Percentiles rank a stretch among this genome's conserved stretches.
These are phyloP conservation scores for Pteria penguin DNA, from an alignment of 2,888 invertebrate genomes.

Conservation along the genomic window DNA sequence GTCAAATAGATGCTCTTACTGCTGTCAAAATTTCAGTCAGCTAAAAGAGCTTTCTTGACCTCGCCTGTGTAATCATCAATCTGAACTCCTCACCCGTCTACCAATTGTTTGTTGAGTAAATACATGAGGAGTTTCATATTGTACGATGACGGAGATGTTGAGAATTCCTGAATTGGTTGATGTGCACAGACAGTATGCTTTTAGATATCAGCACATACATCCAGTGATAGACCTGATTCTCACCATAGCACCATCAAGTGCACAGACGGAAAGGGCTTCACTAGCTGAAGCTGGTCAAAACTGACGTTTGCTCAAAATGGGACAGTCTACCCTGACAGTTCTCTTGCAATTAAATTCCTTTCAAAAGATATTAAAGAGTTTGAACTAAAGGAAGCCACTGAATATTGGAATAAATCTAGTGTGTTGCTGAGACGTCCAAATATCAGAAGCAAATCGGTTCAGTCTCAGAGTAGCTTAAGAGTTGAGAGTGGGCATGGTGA, in stretches of 20 bases:
- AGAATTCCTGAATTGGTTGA: not conserved
- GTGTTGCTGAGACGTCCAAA: not conserved
- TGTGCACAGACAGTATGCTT: not conserved
- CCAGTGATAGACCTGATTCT: not conserved
- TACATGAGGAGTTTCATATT: too few species aligned
- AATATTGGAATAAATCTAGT: not conserved
- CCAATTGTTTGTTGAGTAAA: too few species aligned
- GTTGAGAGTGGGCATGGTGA: not conserved
- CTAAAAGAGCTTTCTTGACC: too few species aligned
- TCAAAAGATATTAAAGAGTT: not conserved
- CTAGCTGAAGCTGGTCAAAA: not conserved
- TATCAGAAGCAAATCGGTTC: not conserved
- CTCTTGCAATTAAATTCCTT: not conserved
- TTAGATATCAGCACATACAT: not conserved
- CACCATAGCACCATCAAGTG: not conserved
- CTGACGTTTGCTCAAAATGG: not conserved
- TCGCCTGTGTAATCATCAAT: too few species aligned
- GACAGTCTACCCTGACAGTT: not conserved
- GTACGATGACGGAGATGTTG: not conserved
- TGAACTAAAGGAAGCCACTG: not conserved
- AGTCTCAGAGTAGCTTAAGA: not conserved
- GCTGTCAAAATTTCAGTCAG: too few species aligned
- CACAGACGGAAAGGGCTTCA: not conserved
- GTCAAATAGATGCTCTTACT: too few species aligned
- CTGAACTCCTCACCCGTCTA: too few species aligned